phyloP scores from a whole-genome alignment of 2,888 invertebrate species.

The Asteroscopus sphinx region DNA sequence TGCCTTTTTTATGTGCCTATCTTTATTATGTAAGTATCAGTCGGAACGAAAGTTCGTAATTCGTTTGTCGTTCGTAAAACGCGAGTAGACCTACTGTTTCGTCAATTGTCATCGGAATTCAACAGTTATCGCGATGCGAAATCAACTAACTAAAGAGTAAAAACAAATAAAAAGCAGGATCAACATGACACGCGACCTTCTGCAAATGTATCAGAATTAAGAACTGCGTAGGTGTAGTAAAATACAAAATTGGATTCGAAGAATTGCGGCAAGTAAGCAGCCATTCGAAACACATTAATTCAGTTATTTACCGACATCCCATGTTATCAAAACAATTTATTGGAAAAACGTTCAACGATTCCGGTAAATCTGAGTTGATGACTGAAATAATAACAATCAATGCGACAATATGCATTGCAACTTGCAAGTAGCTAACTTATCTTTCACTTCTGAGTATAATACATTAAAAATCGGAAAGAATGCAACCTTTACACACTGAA shows the following conservation, averaged over 20 bases:
- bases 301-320: constrained; percentile 67
- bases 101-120: too few relatives aligned
- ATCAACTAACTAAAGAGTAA: constrained; percentile 26
- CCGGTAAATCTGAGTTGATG: constrained; percentile 28
- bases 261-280: constrained; percentile 77
- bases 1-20: too few relatives aligned
- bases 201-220: constrained; percentile 72
- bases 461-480: constrained; percentile 12
- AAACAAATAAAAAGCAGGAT: constrained; percentile 32
- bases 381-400: constrained; percentile 45
- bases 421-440: constrained; percentile 12
- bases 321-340: constrained; percentile 58
- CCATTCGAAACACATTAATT: constrained; percentile 76
- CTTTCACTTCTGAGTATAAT: constrained; percentile 16
- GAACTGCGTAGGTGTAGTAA: constrained; percentile 80
- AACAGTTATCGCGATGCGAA: constrained; percentile 10
- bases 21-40: too few relatives aligned
- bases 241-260: constrained; percentile 83
- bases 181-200: constrained; percentile 71
- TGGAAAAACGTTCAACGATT: constrained; percentile 32
- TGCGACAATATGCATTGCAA: constrained; percentile 24
- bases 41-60: too few relatives aligned
- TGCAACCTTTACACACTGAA: constrained; percentile 33
- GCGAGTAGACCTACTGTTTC: too few relatives aligned
- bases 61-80: too few relatives aligned